Base-by-base conservation (phyloP, 2,888 invertebrate species). In the Escarpia spicata region DNA sequence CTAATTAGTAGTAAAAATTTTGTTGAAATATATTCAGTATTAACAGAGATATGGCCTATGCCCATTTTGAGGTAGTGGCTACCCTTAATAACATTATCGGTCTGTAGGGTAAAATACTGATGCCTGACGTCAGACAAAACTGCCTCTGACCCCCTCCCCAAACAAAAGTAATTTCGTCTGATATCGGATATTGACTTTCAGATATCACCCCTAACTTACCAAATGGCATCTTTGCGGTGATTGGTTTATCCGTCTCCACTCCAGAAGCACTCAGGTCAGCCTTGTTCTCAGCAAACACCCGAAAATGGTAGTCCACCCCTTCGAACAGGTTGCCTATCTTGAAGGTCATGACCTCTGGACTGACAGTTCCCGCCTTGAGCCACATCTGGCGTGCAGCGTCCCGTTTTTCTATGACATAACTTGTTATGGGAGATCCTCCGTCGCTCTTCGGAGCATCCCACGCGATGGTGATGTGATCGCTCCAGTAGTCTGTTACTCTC, bases 351-450 rank as follows among this genome's bases (percentile, higher is more conserved):
- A 92, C 90, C 31, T 92, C 91, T 31, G 92, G 6, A 9, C n/a
- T 52, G 43, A 93, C 75, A 15, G 92, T 89, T 92, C 94, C 94
- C 8, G 94, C 94, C 92, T 93, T 94, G 90, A 94, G 92, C 94
- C 94, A 94, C 9, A 91, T 93, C 15, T 92, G 92, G 9, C 94
- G 43, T 9, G 91, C 45, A 45, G 93, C 92, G 60, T 94, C 94
- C 31, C 93, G 90, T 91, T 93, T 94, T 60, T 94, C 94, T 52
- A 94, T 92, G 43, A 94, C 43, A 90, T 94, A 94, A 2, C 92
- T 92, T 95, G 98, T 97, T 94, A 99, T 97, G 60, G 99, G 98
- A 92, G 99, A 98, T 92, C 99, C 99, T 93, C 99, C 99, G 96
- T 99, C 99, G 96, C 94, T 95, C 92, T 94, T 95, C 91, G 96